phyloP scores from a whole-genome alignment of 2,113 vertebrate genomes.

The Oncorhynchus keta region DNA sequence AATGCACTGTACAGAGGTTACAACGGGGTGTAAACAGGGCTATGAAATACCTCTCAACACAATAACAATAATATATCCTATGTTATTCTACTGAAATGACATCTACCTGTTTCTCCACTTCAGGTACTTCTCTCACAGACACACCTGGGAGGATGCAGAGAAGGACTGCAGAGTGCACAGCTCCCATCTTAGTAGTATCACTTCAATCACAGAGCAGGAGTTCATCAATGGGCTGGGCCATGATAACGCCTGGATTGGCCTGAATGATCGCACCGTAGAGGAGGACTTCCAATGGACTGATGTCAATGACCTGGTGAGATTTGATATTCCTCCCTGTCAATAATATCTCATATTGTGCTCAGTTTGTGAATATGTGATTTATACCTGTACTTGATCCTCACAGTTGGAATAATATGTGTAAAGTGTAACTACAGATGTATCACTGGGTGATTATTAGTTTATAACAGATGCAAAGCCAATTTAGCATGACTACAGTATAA shows the following conservation, averaged over 20 bases:
- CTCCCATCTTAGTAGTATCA: conserved; percentile 87
- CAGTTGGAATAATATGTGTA: too few species aligned
- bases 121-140: conserved; percentile 84
- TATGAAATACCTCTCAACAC: too few species aligned
- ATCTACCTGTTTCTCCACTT: not conserved
- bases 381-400: not conserved
- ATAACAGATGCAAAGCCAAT: not conserved
- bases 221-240: conserved; percentile 94
- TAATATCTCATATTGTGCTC: not conserved
- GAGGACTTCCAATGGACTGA: conserved; percentile 98
- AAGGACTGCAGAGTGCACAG: conserved; percentile 89
- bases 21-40: too few species aligned
- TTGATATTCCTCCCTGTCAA: not conserved
- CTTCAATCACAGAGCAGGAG: conserved; percentile 81
- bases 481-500: not conserved
- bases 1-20: too few species aligned
- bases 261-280: conserved; percentile 94
- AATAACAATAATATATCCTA: too few species aligned
- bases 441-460: not conserved
- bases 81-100: too few species aligned
- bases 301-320: conserved; percentile 82
- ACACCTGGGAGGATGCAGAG: conserved; percentile 95
- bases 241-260: conserved; percentile 93
- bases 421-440: not conserved
- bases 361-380: too few species aligned